Percentiles rank a stretch among this genome's conserved stretches.
Conservation (phyloP, 2,888 invertebrate genomes). For the Amiota minor region DNA sequence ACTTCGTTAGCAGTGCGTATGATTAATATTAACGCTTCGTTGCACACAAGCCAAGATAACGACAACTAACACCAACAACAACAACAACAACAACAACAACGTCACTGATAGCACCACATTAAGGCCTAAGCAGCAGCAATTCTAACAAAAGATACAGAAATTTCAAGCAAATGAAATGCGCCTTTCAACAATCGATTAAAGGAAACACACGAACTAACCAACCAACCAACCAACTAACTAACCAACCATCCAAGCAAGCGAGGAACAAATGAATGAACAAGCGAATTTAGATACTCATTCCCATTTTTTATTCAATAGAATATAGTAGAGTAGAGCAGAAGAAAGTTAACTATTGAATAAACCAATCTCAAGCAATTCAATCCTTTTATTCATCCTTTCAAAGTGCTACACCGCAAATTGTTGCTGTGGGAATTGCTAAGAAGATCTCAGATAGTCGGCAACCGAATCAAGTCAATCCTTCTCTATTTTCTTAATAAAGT, state of each 20-base stretch:
- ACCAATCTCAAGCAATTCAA: too few relatives aligned
- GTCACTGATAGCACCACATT: neutral
- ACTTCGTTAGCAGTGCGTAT: conserved; percentile 23
- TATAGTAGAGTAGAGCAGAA: too few relatives aligned
- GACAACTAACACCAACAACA: too few relatives aligned
- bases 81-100: too few relatives aligned
- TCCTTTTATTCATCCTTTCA: neutral
- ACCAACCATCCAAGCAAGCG: too few relatives aligned
- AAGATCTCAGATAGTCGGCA: neutral
- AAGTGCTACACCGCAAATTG: neutral
- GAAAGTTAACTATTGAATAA: too few relatives aligned
- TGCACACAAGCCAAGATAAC: conserved; percentile 4
- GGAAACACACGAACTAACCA: neutral
- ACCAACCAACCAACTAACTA: neutral
- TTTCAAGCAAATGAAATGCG: too few relatives aligned
- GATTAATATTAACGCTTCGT: conserved; percentile 20
- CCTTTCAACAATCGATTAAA: neutral
- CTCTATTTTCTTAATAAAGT: conserved; percentile 27
- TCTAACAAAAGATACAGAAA: too few relatives aligned
- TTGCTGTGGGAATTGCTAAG: neutral
- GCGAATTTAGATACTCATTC: too few relatives aligned
- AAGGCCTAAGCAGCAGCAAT: neutral
- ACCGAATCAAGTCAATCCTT: conserved; percentile 19
- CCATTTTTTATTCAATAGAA: too few relatives aligned
- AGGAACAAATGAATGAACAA: too few relatives aligned